A percentile compares a stretch with the other conserved stretches of the same genome.
These are phyloP conservation scores for Selenia dentaria DNA, from an alignment of 2,888 invertebrate species.

Conservation along the genomic window DNA sequence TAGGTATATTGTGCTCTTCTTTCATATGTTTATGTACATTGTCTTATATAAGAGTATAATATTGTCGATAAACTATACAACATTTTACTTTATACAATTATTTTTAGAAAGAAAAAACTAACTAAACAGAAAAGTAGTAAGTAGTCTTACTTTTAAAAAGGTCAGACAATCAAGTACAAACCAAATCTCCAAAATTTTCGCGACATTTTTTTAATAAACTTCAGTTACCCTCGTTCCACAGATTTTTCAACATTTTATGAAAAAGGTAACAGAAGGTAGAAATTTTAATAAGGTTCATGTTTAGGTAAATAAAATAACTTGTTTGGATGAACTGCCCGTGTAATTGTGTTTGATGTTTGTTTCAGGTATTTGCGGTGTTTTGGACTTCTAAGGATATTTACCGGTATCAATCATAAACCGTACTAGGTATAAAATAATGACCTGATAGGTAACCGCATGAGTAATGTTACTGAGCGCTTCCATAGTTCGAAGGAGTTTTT, in stretches of 20 bases:
- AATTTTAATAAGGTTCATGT: conserved; percentile 26
- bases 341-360: conserved; percentile 28
- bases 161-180: background rate
- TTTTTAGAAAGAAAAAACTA: too few species aligned
- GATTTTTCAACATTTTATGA: conserved; percentile 23
- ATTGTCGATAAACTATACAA: too few species aligned
- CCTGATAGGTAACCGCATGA: too few species aligned
- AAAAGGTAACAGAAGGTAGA: conserved; percentile 25
- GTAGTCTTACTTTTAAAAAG: conserved; percentile 2
- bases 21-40: too few species aligned
- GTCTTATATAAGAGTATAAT: too few species aligned
- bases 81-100: too few species aligned
- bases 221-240: conserved; percentile 9
- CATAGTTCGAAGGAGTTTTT: too few species aligned
- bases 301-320: conserved; percentile 20
- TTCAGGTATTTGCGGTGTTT: conserved; percentile 29
- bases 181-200: background rate
- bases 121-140: too few species aligned
- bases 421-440: too few species aligned
- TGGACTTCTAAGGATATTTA: conserved; percentile 2
- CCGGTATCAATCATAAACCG: too few species aligned
- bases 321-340: conserved; percentile 3
- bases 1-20: too few species aligned
- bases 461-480: too few species aligned
- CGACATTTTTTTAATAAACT: conserved; percentile 17